Evolutionary conservation across 2,113 vertebrate species (phyloP).

Genomic region (Ranitomeya imitator): DNA sequence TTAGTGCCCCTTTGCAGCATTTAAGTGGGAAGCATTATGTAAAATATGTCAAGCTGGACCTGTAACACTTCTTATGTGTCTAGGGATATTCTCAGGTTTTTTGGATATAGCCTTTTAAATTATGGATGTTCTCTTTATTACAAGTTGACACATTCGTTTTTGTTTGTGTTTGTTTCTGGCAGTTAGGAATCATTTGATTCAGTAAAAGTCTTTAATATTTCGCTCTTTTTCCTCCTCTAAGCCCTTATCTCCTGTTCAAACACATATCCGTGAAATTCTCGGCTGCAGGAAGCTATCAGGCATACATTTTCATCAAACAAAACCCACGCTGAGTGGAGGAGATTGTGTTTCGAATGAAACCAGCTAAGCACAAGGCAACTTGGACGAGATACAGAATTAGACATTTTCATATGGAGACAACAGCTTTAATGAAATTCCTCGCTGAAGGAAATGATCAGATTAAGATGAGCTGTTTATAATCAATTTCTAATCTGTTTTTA

Average conservation of each 20-base stretch:
- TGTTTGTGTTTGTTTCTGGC: conserved; percentile 31
- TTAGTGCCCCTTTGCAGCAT: too few species aligned
- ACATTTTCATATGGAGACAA: conserved; percentile 41
- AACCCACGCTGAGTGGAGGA: conserved; percentile 34
- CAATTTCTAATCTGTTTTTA: conserved; percentile 13
- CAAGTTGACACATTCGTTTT: neutral
- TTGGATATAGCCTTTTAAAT: neutral
- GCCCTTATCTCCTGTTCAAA: conserved; percentile 51
- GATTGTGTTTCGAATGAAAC: conserved; percentile 41
- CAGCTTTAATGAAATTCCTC: conserved; percentile 54
- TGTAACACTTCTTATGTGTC: neutral
- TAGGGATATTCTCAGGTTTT: neutral
- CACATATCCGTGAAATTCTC: conserved; percentile 50
- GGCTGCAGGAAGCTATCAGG: conserved; percentile 42
- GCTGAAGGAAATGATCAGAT: conserved; percentile 52
- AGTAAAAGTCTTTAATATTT: conserved; percentile 48
- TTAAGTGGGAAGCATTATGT: too few species aligned
- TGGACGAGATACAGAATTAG: conserved; percentile 49
- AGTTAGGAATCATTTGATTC: conserved; percentile 46
- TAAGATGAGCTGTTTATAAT: conserved; percentile 29
- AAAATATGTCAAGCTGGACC: too few species aligned
- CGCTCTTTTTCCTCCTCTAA: conserved; percentile 28
- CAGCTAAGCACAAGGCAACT: conserved; percentile 35
- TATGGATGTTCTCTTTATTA: conserved; percentile 18
- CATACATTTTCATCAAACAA: conserved; percentile 55